A percentile compares a stretch with the other conserved stretches of the same genome.
Evolutionary conservation across 2,888 invertebrate genomes (phyloP).

Genomic region (Cantharis flavilabris): DNA sequence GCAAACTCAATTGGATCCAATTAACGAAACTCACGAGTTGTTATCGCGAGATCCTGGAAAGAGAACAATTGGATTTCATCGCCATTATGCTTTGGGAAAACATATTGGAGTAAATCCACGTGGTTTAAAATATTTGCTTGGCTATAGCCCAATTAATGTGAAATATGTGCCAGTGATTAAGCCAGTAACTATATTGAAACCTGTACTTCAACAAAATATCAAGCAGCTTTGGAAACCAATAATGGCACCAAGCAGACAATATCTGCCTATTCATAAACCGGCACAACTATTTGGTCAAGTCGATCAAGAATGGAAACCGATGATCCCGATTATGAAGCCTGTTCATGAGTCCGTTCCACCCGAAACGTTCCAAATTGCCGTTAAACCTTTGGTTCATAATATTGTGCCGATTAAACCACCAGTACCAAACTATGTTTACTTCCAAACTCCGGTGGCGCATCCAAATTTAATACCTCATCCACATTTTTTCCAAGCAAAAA

Average conservation of each 20-base stretch:
- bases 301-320: constrained; percentile 24
- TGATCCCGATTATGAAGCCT: not conserved
- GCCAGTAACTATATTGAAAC: constrained; percentile 38
- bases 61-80: constrained; percentile 44
- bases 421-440: constrained; percentile 14
- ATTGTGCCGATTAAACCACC: constrained; percentile 9
- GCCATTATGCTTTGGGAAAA: constrained; percentile 45
- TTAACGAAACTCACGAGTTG: constrained; percentile 41
- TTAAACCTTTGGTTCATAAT: constrained; percentile 5
- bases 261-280: constrained; percentile 10
- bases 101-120: constrained; percentile 45
- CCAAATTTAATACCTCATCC: constrained; percentile 15
- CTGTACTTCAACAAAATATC: constrained; percentile 11
- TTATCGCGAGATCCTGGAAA: constrained; percentile 45
- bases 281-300: constrained; percentile 2
- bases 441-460: constrained; percentile 21
- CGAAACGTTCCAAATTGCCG: constrained; percentile 8
- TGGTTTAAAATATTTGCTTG: constrained; percentile 44
- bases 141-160: constrained; percentile 44
- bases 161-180: constrained; percentile 44
- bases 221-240: constrained; percentile 10
- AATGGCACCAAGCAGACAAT: constrained; percentile 2
- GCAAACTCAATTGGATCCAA: constrained; percentile 41
- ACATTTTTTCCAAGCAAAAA: constrained; percentile 43
- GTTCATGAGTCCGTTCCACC: constrained; percentile 9